These are phyloP conservation scores for Helicoverpa assulta DNA, from an alignment of 2,888 invertebrate genomes.

Conservation along the genomic window DNA sequence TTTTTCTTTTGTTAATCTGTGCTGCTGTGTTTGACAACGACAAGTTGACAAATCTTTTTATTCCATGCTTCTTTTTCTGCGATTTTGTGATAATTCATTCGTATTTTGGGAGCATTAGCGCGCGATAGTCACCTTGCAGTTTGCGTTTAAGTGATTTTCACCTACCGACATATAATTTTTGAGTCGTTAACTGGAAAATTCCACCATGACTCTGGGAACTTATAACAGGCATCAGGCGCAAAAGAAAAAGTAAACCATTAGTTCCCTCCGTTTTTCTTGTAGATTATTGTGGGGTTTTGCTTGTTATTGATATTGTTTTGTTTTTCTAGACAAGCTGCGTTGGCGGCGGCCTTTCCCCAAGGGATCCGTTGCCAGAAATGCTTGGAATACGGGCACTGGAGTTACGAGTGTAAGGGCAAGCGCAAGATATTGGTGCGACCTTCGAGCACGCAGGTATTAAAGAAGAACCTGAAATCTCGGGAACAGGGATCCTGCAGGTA, in stretches of 20 bases:
- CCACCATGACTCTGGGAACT: constrained; percentile 85
- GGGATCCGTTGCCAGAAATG: constrained; percentile 97
- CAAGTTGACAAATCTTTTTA: constrained; percentile 61
- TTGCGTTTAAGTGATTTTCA: constrained; percentile 33
- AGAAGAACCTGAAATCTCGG: constrained; percentile 89
- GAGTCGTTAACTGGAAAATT: constrained; percentile 26
- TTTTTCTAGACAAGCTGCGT: constrained; percentile 87
- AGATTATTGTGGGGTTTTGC: constrained; percentile 16
- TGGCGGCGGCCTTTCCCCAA: constrained; percentile 92
- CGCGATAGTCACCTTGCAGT: constrained; percentile 38
- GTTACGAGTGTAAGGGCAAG: constrained; percentile 97
- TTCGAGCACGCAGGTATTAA: constrained; percentile 95
- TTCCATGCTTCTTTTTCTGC: constrained; percentile 65
- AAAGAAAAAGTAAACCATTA: constrained; percentile 81
- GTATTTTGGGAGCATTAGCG: constrained; percentile 61
- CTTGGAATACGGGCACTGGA: constrained; percentile 97
- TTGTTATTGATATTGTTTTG: constrained; percentile 42
- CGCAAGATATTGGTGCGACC: constrained; percentile 96
- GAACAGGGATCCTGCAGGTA: constrained; percentile 83
- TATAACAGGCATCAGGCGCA: constrained; percentile 87
- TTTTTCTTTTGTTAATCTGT: constrained; percentile 42
- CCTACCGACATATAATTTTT: constrained; percentile 58
- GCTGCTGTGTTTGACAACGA: constrained; percentile 61
- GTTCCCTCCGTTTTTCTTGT: constrained; percentile 25
- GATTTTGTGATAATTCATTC: constrained; percentile 64